Base-by-base conservation (phyloP, 2,888 invertebrate genomes). In the Abscondita cerata region DNA sequence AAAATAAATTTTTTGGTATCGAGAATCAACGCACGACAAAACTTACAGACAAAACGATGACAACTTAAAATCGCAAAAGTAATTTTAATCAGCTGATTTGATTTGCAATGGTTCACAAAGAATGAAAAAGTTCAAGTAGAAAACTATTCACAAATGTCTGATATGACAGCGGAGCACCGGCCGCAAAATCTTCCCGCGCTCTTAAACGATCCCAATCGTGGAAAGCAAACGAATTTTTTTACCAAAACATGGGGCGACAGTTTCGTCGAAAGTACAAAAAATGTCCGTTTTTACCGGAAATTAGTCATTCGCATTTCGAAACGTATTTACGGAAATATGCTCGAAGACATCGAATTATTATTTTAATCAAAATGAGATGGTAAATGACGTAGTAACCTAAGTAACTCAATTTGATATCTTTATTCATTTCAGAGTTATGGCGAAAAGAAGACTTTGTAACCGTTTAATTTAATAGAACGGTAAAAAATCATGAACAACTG, bases 231-330 rank as follows among this genome's bases (percentile, higher is more conserved):
- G 66, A 89, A 96, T 80, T 95, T 99, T 76, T 96, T 99, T 76
- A 96, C 96, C 0, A 95, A 95, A 80, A 96, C 96, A 64, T 99
- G 98, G 98, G 98, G 99, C 44, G 97, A 97, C 74, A 85, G 88
- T 61, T 99, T 99, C 81, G 87, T 95, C 15, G 96, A 96, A 66
- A 89, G 92, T 73, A 83, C 86, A 19, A 66, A 68, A 87, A 90
- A 68, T 92, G 93, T 72, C 88, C 90, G 0, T 89, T 92, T 78
- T 82, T 97, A 70, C 94, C 94, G 38, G 91, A 93, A 73, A 89
- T 98, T 61, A 89, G 87, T 12, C 85, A 89, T 76, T 86, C 87
- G 44, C 93, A 96, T 80, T 97, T 98, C 81, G 92, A 95, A 70
- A 83, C 86, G 25, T 98, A 98, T 79, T 83, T 96, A 68, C 89